Evolutionary conservation across 2,797 vertebrate genomes (phyloP).

Genomic region (Simalia tracyae): DNA sequence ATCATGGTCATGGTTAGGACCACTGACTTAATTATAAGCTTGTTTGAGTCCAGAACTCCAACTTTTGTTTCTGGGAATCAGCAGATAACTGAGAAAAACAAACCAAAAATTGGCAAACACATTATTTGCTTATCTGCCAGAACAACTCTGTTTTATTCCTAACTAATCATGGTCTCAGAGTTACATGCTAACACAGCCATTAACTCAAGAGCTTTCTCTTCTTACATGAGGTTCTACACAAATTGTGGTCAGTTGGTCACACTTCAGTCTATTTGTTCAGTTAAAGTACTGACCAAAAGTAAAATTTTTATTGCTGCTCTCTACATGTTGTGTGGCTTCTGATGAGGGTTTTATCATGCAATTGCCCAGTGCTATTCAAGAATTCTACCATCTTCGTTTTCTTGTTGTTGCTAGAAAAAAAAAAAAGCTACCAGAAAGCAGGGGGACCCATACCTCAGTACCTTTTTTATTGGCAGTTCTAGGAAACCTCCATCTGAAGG

Average conservation of each 20-base stretch:
- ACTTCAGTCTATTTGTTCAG: background rate
- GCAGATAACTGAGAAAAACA: background rate
- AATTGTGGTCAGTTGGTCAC: background rate
- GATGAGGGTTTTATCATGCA: background rate
- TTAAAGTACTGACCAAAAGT: background rate
- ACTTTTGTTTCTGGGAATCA: background rate
- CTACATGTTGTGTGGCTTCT: background rate
- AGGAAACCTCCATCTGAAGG: background rate
- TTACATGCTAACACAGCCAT: background rate
- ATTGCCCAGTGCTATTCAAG: background rate
- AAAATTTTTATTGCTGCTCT: background rate
- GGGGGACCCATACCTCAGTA: background rate
- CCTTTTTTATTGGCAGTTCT: background rate
- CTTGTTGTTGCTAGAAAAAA: background rate
- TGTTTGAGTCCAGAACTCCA: background rate
- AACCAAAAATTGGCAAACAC: background rate
- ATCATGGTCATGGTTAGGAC: background rate
- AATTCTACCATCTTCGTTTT: background rate
- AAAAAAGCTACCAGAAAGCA: background rate
- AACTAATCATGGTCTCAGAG: background rate
- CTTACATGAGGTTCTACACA: background rate
- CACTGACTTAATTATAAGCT: background rate
- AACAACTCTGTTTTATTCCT: background rate
- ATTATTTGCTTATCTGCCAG: background rate
- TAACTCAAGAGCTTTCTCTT: background rate